Conservation (phyloP, 2,797 vertebrate species). For the Sebastes iracundus region DNA sequence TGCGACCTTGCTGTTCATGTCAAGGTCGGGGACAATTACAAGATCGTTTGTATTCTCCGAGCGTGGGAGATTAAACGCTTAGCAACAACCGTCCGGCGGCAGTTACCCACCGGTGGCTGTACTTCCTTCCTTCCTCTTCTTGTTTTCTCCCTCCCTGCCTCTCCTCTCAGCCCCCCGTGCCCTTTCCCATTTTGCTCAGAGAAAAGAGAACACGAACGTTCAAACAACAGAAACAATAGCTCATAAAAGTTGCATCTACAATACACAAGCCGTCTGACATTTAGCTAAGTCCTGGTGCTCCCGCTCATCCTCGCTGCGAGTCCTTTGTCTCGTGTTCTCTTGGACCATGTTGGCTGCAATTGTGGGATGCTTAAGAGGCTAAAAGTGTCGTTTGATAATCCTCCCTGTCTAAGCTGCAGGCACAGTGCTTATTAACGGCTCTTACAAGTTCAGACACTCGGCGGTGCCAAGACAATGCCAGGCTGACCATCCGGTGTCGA, state of each 20-base stretch:
- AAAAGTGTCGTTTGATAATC: conserved; percentile 77
- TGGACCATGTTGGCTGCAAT: conserved; percentile 51
- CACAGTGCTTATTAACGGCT: conserved; percentile 51
- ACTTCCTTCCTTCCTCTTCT: conserved; percentile 33
- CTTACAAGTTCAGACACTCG: conserved; percentile 57
- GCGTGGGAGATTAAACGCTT: conserved; percentile 82
- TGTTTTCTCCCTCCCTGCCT: conserved; percentile 3
- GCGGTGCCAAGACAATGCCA: conserved; percentile 34
- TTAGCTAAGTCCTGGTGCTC: conserved; percentile 52
- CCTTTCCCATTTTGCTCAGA: conserved; percentile 30
- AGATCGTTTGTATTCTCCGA: conserved; percentile 80
- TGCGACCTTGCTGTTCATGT: conserved; percentile 67
- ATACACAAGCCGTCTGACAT: conserved; percentile 69
- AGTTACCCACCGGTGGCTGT: conserved; percentile 43
- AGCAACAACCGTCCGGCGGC: conserved; percentile 70
- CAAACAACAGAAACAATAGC: conserved; percentile 47
- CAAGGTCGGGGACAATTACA: conserved; percentile 83
- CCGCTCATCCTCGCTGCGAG: conserved; percentile 30
- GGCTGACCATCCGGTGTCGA: conserved; percentile 37
- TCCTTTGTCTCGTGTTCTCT: conserved; percentile 58
- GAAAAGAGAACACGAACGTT: conserved; percentile 43
- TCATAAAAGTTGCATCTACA: conserved; percentile 42
- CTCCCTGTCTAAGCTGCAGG: conserved; percentile 68
- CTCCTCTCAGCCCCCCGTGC: not conserved
- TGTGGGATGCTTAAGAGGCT: conserved; percentile 72